Evolutionary conservation across 2,113 vertebrate genomes (phyloP).

Genomic region (Montifringilla adamsi): DNA sequence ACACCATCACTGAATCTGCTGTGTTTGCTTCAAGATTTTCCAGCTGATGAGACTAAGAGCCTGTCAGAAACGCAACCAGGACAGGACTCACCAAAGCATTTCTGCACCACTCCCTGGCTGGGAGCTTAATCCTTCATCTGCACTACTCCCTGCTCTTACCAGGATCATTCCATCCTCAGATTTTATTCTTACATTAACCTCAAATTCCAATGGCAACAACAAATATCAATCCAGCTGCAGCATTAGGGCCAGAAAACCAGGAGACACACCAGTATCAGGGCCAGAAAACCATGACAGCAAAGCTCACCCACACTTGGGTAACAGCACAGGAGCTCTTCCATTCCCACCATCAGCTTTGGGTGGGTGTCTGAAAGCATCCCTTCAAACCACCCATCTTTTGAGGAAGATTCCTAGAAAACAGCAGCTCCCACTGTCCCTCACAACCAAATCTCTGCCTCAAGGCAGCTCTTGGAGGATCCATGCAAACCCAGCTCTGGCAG

Average conservation of each 20-base stretch:
- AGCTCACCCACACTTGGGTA: background rate
- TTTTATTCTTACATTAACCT: background rate
- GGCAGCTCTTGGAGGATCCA: background rate
- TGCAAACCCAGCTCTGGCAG: constrained; percentile 62
- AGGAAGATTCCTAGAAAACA: background rate
- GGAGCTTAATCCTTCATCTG: accelerated
- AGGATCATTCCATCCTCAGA: background rate
- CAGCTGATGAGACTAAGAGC: constrained; percentile 7
- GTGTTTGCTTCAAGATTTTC: constrained; percentile 1
- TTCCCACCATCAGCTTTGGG: background rate
- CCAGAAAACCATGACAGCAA: background rate
- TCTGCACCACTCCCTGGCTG: background rate
- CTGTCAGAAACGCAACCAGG: background rate
- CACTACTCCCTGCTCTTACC: background rate
- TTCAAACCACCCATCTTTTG: background rate
- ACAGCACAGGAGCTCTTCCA: background rate
- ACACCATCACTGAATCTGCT: background rate
- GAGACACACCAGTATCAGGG: background rate
- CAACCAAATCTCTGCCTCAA: background rate
- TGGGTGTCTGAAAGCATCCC: background rate
- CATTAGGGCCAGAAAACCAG: background rate
- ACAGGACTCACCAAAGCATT: background rate
- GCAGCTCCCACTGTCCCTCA: background rate
- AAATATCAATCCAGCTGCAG: background rate
- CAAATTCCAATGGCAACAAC: background rate